Evolutionary conservation across 2,797 vertebrate species (phyloP), one percentile per base, ranked within the genome.

Genomic region (Sebastes vulpes): DNA sequence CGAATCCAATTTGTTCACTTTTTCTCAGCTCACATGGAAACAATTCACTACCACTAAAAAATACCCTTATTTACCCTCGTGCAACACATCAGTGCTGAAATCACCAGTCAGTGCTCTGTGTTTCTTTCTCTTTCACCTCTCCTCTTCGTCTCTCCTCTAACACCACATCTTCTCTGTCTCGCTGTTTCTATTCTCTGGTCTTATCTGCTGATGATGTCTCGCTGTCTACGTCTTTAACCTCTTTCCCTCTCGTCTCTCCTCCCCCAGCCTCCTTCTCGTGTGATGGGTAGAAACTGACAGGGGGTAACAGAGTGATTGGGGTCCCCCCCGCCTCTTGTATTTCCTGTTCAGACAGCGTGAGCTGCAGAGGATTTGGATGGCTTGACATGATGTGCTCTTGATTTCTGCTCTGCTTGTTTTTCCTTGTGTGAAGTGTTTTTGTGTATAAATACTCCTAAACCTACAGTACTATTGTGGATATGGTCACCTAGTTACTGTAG

Each of bases 251-350:
- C 9, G 4, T 11, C 18, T 72, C 31, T 53, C 38, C 42, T 54
- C 52, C 28, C 35, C 35, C 70, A 14, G 23, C 29, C 23, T 11
- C 35, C 25, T 5, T n/a, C 60, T 42, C 29, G 57, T 42, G 6
- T 78, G 83, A 85, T 82, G 58, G 58, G 61, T 80, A 59, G 85
- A 80, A 89, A 78, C 81, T 82, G 87, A 87, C 81, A 57, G 67
- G 63, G 75, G 82, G 81, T 57, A 86, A 83, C 72, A 4, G 67
- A 84, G 63, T 81, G 75, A 83, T 75, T 28, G 70, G 72, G 28
- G 28, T 66, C 18, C 53, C 32, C 66, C 58, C 64, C 20, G 35
- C 59, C 53, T 69, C 64, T 58, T 28, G 20, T 28, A 32, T 58
- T 81, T 77, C 59, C 65, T 61, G 71, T 61, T 76, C 35, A 50